A percentile compares a stretch with the other conserved stretches of the same genome.
These are phyloP conservation scores for Tenthredo amoena DNA, from an alignment of 2,888 invertebrate species.

Conservation along the genomic window DNA sequence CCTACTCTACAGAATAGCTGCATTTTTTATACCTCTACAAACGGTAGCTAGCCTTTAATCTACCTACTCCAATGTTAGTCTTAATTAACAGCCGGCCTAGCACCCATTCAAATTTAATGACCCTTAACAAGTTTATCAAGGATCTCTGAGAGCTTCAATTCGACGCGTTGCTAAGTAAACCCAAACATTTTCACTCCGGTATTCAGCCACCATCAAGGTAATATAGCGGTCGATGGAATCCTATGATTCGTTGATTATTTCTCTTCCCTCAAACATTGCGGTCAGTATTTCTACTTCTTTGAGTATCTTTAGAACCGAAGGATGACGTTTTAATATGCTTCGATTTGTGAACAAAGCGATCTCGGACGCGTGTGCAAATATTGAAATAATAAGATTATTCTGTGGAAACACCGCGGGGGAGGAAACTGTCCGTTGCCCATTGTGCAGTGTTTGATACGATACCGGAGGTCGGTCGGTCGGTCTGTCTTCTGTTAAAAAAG, in stretches of 20 bases:
- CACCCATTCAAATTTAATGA: slow-evolving; percentile 18
- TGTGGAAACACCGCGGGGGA: not conserved
- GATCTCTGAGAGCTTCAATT: slow-evolving; percentile 2
- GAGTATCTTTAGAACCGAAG: not conserved
- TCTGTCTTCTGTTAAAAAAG: not conserved
- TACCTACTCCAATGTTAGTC: slow-evolving; percentile 1
- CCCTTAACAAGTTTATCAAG: slow-evolving; percentile 5
- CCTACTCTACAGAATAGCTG: not conserved
- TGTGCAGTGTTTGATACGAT: not conserved
- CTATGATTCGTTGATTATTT: not conserved
- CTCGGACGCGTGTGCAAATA: not conserved
- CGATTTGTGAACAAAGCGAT: not conserved
- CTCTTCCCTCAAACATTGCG: not conserved
- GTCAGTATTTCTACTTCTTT: not conserved
- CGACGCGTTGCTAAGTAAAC: not conserved
- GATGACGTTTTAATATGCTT: not conserved
- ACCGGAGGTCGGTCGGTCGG: not conserved
- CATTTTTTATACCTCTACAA: slow-evolving; percentile 18
- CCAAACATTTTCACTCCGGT: not conserved
- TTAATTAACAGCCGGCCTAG: slow-evolving; percentile 18
- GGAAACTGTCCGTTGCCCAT: not conserved
- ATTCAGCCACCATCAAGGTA: not conserved
- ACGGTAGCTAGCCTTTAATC: slow-evolving; percentile 27
- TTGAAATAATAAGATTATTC: not conserved
- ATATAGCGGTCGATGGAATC: not conserved